These are phyloP conservation scores for Pantala flavescens DNA, from an alignment of 1,140 invertebrate species.

Conservation along the genomic window DNA sequence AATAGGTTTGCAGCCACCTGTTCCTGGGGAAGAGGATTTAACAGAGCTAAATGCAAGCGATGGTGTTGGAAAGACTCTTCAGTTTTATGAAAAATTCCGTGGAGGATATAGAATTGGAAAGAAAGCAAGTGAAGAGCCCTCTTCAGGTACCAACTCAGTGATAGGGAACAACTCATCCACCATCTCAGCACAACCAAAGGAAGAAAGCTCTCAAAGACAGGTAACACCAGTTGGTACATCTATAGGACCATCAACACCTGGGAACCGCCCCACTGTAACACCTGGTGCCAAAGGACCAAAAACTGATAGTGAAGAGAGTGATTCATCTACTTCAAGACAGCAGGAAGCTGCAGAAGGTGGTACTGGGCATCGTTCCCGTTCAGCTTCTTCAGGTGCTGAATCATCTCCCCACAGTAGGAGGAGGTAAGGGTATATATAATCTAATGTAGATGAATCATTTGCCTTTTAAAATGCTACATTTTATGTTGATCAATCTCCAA, in stretches of 20 bases:
- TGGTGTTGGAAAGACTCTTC: conserved; percentile 11
- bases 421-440: neutral
- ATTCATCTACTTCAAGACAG: conserved; percentile 28
- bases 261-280: neutral
- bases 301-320: conserved; percentile 35
- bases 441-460: too few relatives aligned
- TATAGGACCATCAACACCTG: neutral
- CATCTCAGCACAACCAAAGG: neutral
- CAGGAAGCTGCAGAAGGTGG: conserved; percentile 27
- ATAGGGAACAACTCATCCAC: neutral
- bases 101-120: conserved; percentile 12
- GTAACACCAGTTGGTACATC: neutral
- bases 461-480: too few relatives aligned
- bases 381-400: neutral
- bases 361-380: neutral
- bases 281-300: conserved; percentile 31
- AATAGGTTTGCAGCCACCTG: neutral
- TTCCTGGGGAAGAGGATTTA: neutral
- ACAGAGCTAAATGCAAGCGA: neutral
- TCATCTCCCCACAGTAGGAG: neutral
- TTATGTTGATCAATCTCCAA: too few relatives aligned
- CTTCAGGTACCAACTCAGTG: neutral
- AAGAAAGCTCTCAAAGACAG: neutral
- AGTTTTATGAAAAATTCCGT: conserved; percentile 12
- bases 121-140: neutral